Evolutionary conservation across 1,140 invertebrate species (phyloP), one percentile per base, ranked within the genome.

Genomic region (Micrasema longulum): DNA sequence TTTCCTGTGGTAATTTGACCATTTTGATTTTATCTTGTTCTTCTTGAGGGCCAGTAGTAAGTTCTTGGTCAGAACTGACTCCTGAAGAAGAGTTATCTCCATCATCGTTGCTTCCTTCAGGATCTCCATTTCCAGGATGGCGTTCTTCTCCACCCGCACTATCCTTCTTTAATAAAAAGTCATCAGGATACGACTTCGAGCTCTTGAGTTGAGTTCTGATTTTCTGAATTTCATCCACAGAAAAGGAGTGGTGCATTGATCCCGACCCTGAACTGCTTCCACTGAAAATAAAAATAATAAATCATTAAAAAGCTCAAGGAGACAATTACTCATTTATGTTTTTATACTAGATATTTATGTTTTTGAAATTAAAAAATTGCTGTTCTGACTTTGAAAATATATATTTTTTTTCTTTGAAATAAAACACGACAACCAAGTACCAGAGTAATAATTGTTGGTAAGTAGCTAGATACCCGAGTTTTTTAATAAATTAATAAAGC

Each of bases 11-110:
- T 12, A 53, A 11, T 72, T 76, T 76, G 11, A 47, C 55, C 18
- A 45, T 55, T 68, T 71, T 72, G 11, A 47, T 48, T 60, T 72
- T 69, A 20, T 72, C 74, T 10, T 14, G 60, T 22, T 77, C 71
- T 35, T 77, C 70, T 63, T 74, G 76, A 48, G 80, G 79, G 16
- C 80, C 82, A 38, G 71, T 66, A 77, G 87, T 82, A 16, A 91
- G 82, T 77, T 95, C 94, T 78, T 95, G 93, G 79, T 95, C 93
- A 23, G 92, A 94, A 69, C 92, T 94, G 0, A 95, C 93, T 0
- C 92, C 93, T 52, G 91, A 94, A 7, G 92, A 95, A 69, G 92
- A 94, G 80, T 95, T 95, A 80, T 95, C 93, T 35, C 92, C 92
- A 79, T 94, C 93, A 83, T 93, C 93, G 7, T 88, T 82, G 0